phyloP scores from a whole-genome alignment of 1,140 invertebrate species.

The Drosophila orosa region DNA sequence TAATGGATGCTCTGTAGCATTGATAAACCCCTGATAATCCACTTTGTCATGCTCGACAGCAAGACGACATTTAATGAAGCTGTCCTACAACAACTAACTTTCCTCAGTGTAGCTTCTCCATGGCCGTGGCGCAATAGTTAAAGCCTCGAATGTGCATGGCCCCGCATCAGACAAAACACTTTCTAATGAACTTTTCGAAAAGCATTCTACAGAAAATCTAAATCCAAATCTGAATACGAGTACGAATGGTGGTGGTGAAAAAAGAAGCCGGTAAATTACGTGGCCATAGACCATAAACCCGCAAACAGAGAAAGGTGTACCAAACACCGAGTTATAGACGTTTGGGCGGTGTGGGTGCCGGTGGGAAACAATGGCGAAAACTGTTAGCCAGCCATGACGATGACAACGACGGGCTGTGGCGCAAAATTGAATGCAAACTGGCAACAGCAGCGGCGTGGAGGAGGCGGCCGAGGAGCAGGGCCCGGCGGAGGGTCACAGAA shows the following conservation, averaged over 20 bases:
- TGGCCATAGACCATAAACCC: conserved; percentile 75
- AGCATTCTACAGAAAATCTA: conserved; percentile 64
- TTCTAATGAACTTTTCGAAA: conserved; percentile 79
- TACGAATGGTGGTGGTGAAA: conserved; percentile 42
- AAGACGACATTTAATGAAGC: conserved; percentile 6
- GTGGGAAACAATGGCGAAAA: conserved; percentile 70
- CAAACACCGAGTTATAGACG: conserved; percentile 22
- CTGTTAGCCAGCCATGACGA: conserved; percentile 74
- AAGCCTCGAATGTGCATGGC: conserved; percentile 48
- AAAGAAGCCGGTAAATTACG: conserved; percentile 73
- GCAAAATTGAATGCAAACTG: conserved; percentile 66
- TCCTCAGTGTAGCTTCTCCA: conserved; percentile 32
- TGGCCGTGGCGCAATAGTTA: conserved; percentile 40
- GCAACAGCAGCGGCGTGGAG: conserved; percentile 10
- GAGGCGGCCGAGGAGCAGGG: no score
- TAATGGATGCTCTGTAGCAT: background rate
- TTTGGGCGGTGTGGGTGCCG: background rate
- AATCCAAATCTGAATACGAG: conserved; percentile 66
- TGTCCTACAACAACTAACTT: conserved; percentile 1
- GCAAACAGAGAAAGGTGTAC: conserved; percentile 36
- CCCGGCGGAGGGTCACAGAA: conserved; percentile 18
- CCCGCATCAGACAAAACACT: conserved; percentile 71
- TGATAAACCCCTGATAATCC: background rate
- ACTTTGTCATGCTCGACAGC: background rate
- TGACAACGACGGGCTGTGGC: conserved; percentile 41